Conservation (phyloP, 2,797 vertebrate species). For the Epinephelus awoara region DNA sequence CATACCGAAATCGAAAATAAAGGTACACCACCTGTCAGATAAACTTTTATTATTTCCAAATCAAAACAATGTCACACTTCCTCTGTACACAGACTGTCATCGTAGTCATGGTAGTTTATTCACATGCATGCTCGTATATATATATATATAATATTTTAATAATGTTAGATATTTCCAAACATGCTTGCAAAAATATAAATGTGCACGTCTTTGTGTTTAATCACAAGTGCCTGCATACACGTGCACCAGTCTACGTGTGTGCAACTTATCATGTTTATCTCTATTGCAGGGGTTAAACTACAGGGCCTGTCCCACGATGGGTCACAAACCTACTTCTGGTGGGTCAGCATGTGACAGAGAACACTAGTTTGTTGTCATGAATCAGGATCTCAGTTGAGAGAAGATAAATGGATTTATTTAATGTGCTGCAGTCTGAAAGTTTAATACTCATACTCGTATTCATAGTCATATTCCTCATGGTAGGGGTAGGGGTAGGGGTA, state of each 20-base stretch:
- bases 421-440: slow-evolving; percentile 1
- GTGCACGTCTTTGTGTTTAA: background rate
- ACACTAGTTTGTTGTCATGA: slow-evolving; percentile 8
- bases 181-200: background rate
- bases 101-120: slow-evolving; percentile 22
- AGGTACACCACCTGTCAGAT: slow-evolving; percentile 14
- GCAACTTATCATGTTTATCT: background rate
- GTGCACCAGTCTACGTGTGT: background rate
- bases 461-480: background rate
- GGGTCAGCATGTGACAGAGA: background rate
- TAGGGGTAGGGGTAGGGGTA: slow-evolving; percentile 59
- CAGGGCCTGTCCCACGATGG: background rate
- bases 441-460: background rate
- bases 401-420: background rate
- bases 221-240: background rate
- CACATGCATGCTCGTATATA: background rate
- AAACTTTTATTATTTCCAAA: slow-evolving; percentile 41
- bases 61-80: slow-evolving; percentile 22
- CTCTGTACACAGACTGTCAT: slow-evolving; percentile 10
- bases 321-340: slow-evolving; percentile 7
- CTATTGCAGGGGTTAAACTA: slow-evolving; percentile 29
- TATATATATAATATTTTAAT: background rate
- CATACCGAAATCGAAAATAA: slow-evolving; percentile 5
- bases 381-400: slow-evolving; percentile 7
- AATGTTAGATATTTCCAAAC: background rate